phyloP scores from a whole-genome alignment of 1,140 invertebrate genomes.

The Kradibia gibbosae region DNA sequence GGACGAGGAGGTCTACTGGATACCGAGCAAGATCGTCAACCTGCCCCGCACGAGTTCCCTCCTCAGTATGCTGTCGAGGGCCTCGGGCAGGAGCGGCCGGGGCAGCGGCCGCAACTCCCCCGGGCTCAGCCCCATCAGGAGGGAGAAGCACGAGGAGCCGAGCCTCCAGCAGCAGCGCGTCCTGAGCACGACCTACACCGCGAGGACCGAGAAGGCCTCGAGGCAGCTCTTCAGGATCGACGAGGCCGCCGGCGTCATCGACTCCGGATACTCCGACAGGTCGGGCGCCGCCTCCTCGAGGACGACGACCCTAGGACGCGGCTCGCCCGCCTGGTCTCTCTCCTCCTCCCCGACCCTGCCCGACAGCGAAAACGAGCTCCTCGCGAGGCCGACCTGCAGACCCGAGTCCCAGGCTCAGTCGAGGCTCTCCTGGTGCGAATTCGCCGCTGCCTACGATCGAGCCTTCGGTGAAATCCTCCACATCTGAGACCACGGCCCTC shows the following conservation, averaged over 20 bases:
- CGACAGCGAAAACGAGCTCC: neutral
- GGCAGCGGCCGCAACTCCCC: slow-evolving; percentile 18
- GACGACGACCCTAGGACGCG: neutral
- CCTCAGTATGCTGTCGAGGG: slow-evolving; percentile 48
- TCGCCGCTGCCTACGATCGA: neutral
- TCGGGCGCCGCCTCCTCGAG: slow-evolving; percentile 16
- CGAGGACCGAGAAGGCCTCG: neutral
- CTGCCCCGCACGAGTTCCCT: slow-evolving; percentile 55
- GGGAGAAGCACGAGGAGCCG: neutral
- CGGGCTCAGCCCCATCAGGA: slow-evolving; percentile 54
- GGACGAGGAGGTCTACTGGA: slow-evolving; percentile 53
- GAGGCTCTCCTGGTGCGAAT: neutral
- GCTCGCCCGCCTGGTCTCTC: neutral
- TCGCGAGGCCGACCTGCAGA: neutral
- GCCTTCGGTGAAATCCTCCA: neutral
- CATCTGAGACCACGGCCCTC: neutral
- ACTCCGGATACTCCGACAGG: slow-evolving; percentile 58
- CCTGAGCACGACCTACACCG: neutral
- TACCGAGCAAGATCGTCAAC: slow-evolving; percentile 40
- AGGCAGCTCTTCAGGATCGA: slow-evolving; percentile 50
- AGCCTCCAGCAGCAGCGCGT: neutral
- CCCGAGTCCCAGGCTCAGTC: neutral
- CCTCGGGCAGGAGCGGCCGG: neutral
- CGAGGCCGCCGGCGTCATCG: slow-evolving; percentile 49
- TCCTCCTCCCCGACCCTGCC: neutral